Evolutionary conservation across 1,140 invertebrate species (phyloP).

Genomic region (Limonius californicus): DNA sequence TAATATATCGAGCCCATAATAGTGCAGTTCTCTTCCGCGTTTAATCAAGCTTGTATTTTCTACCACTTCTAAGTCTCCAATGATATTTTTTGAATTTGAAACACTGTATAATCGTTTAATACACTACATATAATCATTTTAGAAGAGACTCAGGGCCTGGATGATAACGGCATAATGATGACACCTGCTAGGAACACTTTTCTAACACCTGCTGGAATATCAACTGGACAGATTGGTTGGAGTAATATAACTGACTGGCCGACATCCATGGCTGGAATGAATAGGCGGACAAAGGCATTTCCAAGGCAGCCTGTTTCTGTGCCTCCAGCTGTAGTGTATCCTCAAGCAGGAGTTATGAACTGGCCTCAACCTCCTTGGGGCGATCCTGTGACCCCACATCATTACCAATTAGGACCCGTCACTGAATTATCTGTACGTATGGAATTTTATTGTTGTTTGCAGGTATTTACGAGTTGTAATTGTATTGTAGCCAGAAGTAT

Average conservation of each 20-base stretch:
- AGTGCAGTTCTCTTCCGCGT: too few species aligned
- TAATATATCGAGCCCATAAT: too few species aligned
- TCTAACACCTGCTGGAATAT: not conserved
- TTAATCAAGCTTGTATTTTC: too few species aligned
- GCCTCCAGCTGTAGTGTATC: conserved; percentile 25
- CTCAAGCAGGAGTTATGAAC: conserved; percentile 17
- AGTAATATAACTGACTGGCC: conserved; percentile 22
- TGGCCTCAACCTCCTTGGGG: conserved; percentile 29
- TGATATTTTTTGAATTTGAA: too few species aligned
- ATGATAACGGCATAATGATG: conserved; percentile 53
- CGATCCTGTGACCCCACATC: conserved; percentile 20
- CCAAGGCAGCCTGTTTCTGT: conserved; percentile 1
- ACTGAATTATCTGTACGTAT: conserved; percentile 19
- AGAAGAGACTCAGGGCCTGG: conserved; percentile 66
- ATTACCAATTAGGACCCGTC: conserved; percentile 25
- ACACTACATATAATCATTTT: too few species aligned
- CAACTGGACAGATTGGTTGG: conserved; percentile 21
- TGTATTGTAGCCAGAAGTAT: conserved; percentile 64
- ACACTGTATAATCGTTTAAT: too few species aligned
- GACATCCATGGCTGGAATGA: not conserved
- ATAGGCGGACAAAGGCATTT: conserved; percentile 3
- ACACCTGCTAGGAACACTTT: not conserved
- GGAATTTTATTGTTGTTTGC: too few species aligned
- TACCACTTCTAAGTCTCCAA: too few species aligned
- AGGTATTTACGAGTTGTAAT: too few species aligned